Conservation (phyloP, 2,113 vertebrate species). For the Hassar affinis region DNA sequence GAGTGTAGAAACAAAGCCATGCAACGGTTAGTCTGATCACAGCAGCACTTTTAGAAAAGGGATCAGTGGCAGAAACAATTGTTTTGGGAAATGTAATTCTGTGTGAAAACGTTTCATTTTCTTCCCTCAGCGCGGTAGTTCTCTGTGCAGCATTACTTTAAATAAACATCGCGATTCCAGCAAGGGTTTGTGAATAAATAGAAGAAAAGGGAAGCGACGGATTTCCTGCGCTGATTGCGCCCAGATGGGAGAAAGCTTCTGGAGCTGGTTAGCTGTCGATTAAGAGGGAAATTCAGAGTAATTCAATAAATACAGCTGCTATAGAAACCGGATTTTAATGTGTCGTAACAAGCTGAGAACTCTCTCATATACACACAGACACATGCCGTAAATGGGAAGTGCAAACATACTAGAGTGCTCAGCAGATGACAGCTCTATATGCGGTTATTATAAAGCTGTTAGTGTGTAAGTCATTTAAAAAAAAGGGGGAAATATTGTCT, state of each 20-base stretch:
- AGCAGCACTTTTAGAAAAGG: conserved; percentile 14
- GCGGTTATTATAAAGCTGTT: conserved; percentile 21
- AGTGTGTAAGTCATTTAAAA: conserved; percentile 12
- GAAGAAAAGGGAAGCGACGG: conserved; percentile 66
- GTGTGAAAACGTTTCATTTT: conserved; percentile 57
- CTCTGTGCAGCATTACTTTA: conserved; percentile 71
- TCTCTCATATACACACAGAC: conserved; percentile 34
- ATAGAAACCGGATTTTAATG: conserved; percentile 68
- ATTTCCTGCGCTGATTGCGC: conserved; percentile 69
- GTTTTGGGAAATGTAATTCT: conserved; percentile 52
- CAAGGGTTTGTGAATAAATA: conserved; percentile 69
- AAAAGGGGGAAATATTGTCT: background rate
- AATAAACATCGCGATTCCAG: conserved; percentile 73
- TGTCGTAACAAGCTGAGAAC: conserved; percentile 69
- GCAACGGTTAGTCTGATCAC: conserved; percentile 29
- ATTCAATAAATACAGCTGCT: conserved; percentile 78
- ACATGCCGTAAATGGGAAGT: conserved; percentile 13
- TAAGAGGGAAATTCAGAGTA: conserved; percentile 74
- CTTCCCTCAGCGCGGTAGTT: conserved; percentile 68
- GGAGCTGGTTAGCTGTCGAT: conserved; percentile 71
- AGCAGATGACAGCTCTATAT: conserved; percentile 31
- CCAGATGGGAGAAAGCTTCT: conserved; percentile 74
- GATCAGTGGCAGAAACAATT: conserved; percentile 45
- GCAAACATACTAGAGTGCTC: conserved; percentile 9
- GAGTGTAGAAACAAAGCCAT: background rate